A percentile compares a stretch with the other conserved stretches of the same genome.
Evolutionary conservation across 2,797 vertebrate genomes (phyloP).

Genomic region (Monodelphis domestica): DNA sequence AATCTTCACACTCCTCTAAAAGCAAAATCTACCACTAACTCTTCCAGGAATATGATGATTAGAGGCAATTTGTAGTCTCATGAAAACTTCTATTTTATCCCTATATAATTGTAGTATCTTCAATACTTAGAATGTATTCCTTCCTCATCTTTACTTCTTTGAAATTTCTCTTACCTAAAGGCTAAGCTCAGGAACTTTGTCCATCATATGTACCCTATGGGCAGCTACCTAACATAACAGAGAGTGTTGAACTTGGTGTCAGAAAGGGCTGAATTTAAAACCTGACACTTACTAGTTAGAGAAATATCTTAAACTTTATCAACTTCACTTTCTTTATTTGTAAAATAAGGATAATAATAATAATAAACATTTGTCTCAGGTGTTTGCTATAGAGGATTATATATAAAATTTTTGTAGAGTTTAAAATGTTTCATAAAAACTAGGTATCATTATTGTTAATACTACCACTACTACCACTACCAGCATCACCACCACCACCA

Average conservation of each 20-base stretch:
- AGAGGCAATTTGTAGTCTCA: neutral
- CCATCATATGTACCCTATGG: neutral
- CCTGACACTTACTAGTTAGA: neutral
- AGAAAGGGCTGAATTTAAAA: neutral
- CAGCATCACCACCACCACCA: no score
- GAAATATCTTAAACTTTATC: neutral
- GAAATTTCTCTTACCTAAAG: neutral
- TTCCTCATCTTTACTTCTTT: neutral
- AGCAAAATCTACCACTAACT: no score
- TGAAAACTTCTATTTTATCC: no score
- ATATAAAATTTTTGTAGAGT: neutral
- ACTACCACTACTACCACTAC: no score
- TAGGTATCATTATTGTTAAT: no score
- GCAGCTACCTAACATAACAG: neutral
- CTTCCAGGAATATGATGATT: neutral
- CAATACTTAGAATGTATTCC: neutral
- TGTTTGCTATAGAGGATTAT: neutral
- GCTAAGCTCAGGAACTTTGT: neutral
- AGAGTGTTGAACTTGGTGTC: neutral
- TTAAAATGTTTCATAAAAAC: neutral
- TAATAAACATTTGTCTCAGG: neutral
- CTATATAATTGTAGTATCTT: no score
- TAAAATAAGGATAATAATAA: neutral
- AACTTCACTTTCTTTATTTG: neutral
- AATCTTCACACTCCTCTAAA: no score